Base-by-base conservation (phyloP, 2,888 invertebrate species). In the Epinotia ramella region DNA sequence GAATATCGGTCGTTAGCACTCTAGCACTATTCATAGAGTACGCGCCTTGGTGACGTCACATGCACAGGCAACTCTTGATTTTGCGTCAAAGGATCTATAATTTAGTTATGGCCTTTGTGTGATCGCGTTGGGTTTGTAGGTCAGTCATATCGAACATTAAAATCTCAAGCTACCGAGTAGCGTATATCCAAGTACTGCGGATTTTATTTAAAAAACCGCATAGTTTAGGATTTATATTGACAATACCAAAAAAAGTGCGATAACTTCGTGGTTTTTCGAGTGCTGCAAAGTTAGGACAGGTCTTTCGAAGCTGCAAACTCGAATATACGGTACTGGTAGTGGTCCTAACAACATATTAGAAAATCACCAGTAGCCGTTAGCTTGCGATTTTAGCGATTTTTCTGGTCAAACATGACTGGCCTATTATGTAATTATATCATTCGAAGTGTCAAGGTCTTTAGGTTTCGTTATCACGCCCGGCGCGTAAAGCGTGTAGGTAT, bases 1-100 rank as follows among this genome's bases (percentile, higher is more conserved):
- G 82, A 81, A 85, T 80, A 81, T 81, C 82, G 81, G 81, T 81
- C 82, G 83, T 81, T 79, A 78, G 79, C 81, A 82, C 75, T 83
- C 84, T 80, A 81, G 71, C 73, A 78, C 74, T 78, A 78, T 79
- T 82, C 78, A 81, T 78, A 60, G 49, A 49, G 44, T 12, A 53
- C 59, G 56, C 28, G 24, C 40, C 62, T 63, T 44, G n/a, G 28
- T 76, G 68, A 68, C 62, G 63, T 76, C 75, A 66, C 66, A 66
- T 59, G 66, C 44, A 62, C 65, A 67, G 59, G 68, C 46, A 64
- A 59, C 68, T 12, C 68, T 33, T 69, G 68, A 73, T 69, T 76
- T 65, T 49, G 73, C 33, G 63, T 73, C 73, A 76, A 76, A 76
- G 73, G 73, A 73, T 72, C 73, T 76, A 33, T 73, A 77, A 73